phyloP scores from a whole-genome alignment of 2,888 invertebrate genomes.

The Caradrina clavipalpis region DNA sequence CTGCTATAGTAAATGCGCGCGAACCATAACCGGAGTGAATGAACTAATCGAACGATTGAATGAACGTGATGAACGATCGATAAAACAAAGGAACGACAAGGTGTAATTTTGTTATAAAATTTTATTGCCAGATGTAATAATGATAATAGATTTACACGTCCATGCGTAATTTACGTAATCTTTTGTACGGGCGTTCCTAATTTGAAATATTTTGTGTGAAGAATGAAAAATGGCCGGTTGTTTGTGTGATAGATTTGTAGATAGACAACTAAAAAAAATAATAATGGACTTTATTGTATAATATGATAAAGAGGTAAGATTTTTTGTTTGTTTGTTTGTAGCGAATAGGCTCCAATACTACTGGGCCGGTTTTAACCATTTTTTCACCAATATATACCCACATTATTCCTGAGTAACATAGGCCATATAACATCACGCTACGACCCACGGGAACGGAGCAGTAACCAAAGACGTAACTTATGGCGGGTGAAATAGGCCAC shows the following conservation, averaged over 20 bases:
- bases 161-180: slow-evolving; percentile 34
- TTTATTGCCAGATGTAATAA: slow-evolving; percentile 53
- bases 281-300: too few species aligned
- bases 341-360: too few species aligned
- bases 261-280: not conserved
- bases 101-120: slow-evolving; percentile 58
- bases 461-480: too few species aligned
- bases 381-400: too few species aligned
- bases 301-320: too few species aligned
- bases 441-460: too few species aligned
- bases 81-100: slow-evolving; percentile 51
- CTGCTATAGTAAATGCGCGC: slow-evolving; percentile 28
- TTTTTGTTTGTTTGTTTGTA: too few species aligned
- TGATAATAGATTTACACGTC: slow-evolving; percentile 43
- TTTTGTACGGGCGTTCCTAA: slow-evolving; percentile 30
- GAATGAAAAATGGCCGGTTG: slow-evolving; percentile 25
- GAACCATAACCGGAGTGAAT: slow-evolving; percentile 53
- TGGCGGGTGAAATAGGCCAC: too few species aligned
- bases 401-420: too few species aligned
- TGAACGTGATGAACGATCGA: slow-evolving; percentile 51
- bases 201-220: slow-evolving; percentile 50
- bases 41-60: slow-evolving; percentile 53
- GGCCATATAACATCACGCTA: too few species aligned
- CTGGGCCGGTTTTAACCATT: too few species aligned
- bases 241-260: slow-evolving; percentile 1